A percentile compares a stretch with the other conserved stretches of the same genome.
Evolutionary conservation across 2,113 vertebrate species (phyloP).

Genomic region (Anas platyrhynchos): DNA sequence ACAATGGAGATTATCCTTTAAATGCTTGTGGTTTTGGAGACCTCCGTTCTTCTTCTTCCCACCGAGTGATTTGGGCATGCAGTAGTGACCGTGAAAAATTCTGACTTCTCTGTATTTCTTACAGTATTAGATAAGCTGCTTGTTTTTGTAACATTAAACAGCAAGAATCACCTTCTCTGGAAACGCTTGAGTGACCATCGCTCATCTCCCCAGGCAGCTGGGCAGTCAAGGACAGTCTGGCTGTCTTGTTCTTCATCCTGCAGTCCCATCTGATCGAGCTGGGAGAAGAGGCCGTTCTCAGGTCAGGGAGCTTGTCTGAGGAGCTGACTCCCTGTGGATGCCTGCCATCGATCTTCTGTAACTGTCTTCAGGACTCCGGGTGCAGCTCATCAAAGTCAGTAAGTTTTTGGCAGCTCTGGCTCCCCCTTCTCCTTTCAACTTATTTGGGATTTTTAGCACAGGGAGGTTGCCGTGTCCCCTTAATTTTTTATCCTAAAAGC

Average conservation of each 20-base stretch:
- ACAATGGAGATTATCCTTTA: neutral
- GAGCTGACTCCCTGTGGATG: neutral
- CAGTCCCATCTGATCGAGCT: neutral
- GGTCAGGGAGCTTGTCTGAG: neutral
- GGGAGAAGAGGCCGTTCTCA: neutral
- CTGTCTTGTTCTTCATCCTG: neutral
- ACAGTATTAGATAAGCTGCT: neutral
- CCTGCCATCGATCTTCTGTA: neutral
- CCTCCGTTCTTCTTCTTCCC: constrained; percentile 1
- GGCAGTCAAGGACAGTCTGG: neutral
- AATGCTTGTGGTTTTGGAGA: constrained; percentile 36
- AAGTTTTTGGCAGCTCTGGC: neutral
- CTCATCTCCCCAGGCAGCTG: neutral
- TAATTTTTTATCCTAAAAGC: neutral
- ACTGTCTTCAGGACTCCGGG: neutral
- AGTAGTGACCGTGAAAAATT: neutral
- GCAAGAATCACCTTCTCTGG: neutral
- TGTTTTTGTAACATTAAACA: neutral
- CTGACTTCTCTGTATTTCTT: neutral
- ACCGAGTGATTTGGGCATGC: neutral
- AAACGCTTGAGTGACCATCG: neutral
- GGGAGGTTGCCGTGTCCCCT: neutral
- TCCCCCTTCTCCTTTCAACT: neutral
- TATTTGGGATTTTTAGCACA: neutral
- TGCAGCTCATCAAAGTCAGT: neutral